These are phyloP conservation scores for Crambe crambe DNA, from an alignment of 37 sponge, comb jelly and placozoan genomes.

Conservation along the genomic window DNA sequence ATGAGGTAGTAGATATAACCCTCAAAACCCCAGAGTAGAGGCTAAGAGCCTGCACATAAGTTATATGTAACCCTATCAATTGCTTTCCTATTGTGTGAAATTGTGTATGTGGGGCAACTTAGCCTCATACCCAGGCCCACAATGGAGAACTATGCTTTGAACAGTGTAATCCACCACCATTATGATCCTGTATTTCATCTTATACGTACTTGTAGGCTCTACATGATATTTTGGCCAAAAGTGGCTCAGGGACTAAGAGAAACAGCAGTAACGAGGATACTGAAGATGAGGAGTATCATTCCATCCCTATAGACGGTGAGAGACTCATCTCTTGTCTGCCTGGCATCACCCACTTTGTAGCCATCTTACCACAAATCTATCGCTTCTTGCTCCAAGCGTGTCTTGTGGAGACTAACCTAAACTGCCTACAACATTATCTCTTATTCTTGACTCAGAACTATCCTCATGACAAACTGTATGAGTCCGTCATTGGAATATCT, in stretches of 20 bases:
- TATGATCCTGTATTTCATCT: too few species aligned
- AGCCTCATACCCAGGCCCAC: too few species aligned
- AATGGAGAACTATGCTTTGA: too few species aligned
- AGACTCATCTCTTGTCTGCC: conserved; percentile 47
- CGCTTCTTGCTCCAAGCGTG: conserved; percentile 45
- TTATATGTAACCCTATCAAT: too few species aligned
- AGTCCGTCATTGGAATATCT: conserved; percentile 26
- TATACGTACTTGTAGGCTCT: too few species aligned
- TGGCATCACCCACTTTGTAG: conserved; percentile 37
- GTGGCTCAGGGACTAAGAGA: background rate
- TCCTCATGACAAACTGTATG: conserved; percentile 33
- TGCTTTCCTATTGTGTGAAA: too few species aligned
- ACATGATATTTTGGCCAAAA: conserved; percentile 32
- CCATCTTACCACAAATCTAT: conserved; percentile 40
- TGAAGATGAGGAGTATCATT: conserved; percentile 23
- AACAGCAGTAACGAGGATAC: conserved; percentile 15
- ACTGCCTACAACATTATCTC: conserved; percentile 23
- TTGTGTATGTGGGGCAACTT: too few species aligned
- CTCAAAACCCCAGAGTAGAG: too few species aligned
- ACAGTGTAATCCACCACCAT: too few species aligned
- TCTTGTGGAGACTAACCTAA: conserved; percentile 37
- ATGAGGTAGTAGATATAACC: too few species aligned
- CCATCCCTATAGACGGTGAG: conserved; percentile 1
- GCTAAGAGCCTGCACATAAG: too few species aligned
- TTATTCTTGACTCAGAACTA: conserved; percentile 49